Conservation (phyloP, 2,113 vertebrate genomes). For the Seriola aureovittata region DNA sequence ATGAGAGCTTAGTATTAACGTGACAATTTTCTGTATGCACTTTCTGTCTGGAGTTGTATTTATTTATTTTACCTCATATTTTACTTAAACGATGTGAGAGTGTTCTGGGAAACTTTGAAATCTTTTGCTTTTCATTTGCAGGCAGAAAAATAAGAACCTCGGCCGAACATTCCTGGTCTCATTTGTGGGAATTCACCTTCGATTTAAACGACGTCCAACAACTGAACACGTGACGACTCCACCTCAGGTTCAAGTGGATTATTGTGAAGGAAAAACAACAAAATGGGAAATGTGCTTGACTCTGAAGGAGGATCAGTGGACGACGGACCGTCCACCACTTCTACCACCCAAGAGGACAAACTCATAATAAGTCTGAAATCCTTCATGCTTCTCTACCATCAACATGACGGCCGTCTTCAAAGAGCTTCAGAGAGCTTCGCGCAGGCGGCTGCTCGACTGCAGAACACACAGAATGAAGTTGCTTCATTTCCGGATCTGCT, state of each 20-base stretch:
- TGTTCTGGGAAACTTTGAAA: background rate
- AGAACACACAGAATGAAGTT: too few species aligned
- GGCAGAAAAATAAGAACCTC: background rate
- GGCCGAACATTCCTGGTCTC: background rate
- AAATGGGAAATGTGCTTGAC: background rate
- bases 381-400: background rate
- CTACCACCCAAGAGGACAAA: background rate
- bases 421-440: background rate
- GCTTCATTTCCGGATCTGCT: too few species aligned
- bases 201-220: background rate
- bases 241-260: background rate
- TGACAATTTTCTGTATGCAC: too few species aligned
- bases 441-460: background rate
- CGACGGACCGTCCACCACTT: too few species aligned
- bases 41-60: too few species aligned
- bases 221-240: background rate
- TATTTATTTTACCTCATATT: too few species aligned
- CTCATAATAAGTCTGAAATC: background rate
- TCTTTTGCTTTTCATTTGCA: background rate
- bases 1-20: too few species aligned
- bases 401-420: fast-evolving
- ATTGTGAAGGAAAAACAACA: background rate
- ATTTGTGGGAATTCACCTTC: background rate
- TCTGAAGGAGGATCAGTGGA: background rate
- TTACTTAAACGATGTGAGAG: too few species aligned